These are phyloP conservation scores for Mimas tiliae DNA, from an alignment of 2,888 invertebrate species.

Conservation along the genomic window DNA sequence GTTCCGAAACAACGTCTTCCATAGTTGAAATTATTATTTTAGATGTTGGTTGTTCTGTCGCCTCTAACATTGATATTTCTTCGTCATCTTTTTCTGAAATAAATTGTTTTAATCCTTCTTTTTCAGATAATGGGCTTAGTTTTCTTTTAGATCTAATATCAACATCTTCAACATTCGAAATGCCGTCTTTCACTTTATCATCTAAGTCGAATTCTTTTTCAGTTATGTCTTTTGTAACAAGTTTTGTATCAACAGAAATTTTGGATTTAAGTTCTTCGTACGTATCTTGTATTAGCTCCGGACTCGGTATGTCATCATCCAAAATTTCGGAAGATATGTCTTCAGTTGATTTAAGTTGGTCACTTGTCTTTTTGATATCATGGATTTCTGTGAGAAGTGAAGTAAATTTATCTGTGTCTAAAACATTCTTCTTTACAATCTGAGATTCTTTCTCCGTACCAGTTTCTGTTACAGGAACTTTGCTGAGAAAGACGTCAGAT, in stretches of 20 bases:
- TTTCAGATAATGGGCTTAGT: not conserved
- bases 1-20: not conserved
- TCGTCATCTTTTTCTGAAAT: not conserved
- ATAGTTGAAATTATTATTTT: not conserved
- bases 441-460: slow-evolving; percentile 31
- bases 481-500: slow-evolving; percentile 29
- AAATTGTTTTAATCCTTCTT: slow-evolving; percentile 6
- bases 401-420: not conserved
- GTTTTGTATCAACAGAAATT: not conserved
- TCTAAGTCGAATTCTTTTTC: not conserved
- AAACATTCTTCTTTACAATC: slow-evolving; percentile 11
- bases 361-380: not conserved
- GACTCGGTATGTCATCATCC: slow-evolving; percentile 34
- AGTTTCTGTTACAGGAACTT: slow-evolving; percentile 31
- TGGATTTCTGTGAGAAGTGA: slow-evolving; percentile 1
- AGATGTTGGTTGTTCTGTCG: not conserved
- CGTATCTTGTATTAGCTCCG: slow-evolving; percentile 37
- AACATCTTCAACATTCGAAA: not conserved
- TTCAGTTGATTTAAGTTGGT: not conserved
- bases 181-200: not conserved
- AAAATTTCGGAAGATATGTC: not conserved
- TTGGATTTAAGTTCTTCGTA: slow-evolving; percentile 13
- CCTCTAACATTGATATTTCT: not conserved
- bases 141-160: not conserved
- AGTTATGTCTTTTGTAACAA: not conserved